These are phyloP conservation scores for Gavia stellata DNA, from an alignment of 2,113 vertebrate genomes.

Conservation along the genomic window DNA sequence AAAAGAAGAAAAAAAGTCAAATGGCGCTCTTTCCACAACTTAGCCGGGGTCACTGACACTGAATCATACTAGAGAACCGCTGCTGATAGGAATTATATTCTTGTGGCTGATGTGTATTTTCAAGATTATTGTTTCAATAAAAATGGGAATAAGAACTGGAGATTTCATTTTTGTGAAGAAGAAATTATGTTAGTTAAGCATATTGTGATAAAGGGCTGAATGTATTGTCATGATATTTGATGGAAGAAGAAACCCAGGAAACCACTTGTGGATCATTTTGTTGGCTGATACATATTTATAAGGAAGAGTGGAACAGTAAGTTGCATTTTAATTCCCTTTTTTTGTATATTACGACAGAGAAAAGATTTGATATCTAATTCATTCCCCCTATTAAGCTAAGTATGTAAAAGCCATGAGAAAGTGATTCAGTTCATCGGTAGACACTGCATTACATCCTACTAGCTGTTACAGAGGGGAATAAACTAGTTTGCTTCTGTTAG, in stretches of 20 bases:
- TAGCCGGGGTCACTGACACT: neutral
- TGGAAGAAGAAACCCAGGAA: neutral
- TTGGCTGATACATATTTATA: neutral
- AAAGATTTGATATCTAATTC: accelerated
- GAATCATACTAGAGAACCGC: neutral
- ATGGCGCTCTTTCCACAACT: neutral
- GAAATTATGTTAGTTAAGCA: neutral
- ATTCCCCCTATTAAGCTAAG: neutral
- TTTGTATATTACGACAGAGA: neutral
- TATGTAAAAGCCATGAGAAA: neutral
- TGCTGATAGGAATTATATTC: neutral
- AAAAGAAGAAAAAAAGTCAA: neutral
- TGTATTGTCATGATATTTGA: neutral
- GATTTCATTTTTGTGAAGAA: neutral
- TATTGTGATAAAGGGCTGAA: neutral
- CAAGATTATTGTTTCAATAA: neutral
- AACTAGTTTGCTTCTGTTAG: neutral
- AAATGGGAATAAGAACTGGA: neutral
- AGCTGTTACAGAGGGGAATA: neutral
- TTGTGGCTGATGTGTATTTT: neutral
- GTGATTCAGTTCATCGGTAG: neutral
- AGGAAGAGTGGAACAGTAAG: neutral
- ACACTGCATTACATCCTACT: neutral
- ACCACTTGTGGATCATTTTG: neutral
- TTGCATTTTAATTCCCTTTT: neutral